These are phyloP conservation scores for Nannobrachium achirus DNA, from an alignment of 2,113 vertebrate species.

Conservation along the genomic window DNA sequence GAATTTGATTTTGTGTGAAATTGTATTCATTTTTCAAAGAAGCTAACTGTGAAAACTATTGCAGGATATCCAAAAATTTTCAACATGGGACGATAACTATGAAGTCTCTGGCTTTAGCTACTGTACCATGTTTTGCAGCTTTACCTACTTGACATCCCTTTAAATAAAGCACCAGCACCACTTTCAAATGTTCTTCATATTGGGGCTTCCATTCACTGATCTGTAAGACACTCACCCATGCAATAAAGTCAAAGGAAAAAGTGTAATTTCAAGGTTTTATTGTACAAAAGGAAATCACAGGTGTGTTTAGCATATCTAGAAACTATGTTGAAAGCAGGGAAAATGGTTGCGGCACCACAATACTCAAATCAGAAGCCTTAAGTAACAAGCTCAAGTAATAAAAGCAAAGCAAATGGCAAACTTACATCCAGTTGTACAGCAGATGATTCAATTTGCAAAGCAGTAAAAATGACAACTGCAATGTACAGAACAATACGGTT, in stretches of 20 bases:
- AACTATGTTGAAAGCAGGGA: conserved; percentile 26
- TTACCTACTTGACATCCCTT: conserved; percentile 74
- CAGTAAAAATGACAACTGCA: conserved; percentile 11
- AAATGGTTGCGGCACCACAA: conserved; percentile 43
- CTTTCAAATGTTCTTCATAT: conserved; percentile 39
- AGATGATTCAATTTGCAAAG: conserved; percentile 22
- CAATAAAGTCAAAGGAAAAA: background rate
- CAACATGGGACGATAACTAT: conserved; percentile 34
- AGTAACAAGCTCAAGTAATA: conserved; percentile 52
- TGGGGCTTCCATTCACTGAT: background rate
- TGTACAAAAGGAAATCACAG: conserved; percentile 88
- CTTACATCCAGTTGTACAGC: conserved; percentile 54
- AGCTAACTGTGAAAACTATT: conserved; percentile 60
- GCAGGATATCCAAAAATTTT: conserved; percentile 41
- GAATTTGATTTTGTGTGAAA: conserved; percentile 1
- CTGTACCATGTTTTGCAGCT: conserved; percentile 56
- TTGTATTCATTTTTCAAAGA: conserved; percentile 18
- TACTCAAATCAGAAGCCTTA: conserved; percentile 30
- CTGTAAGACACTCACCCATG: background rate
- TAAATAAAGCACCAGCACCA: conserved; percentile 81
- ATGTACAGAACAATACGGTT: conserved; percentile 15
- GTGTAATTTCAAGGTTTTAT: conserved; percentile 82
- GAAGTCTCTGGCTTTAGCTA: conserved; percentile 55
- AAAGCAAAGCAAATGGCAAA: conserved; percentile 65
- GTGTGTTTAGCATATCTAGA: conserved; percentile 74